Evolutionary conservation across 2,888 invertebrate genomes (phyloP), one percentile per base, ranked within the genome.

Genomic region (Marasmarcha lunaedactyla): DNA sequence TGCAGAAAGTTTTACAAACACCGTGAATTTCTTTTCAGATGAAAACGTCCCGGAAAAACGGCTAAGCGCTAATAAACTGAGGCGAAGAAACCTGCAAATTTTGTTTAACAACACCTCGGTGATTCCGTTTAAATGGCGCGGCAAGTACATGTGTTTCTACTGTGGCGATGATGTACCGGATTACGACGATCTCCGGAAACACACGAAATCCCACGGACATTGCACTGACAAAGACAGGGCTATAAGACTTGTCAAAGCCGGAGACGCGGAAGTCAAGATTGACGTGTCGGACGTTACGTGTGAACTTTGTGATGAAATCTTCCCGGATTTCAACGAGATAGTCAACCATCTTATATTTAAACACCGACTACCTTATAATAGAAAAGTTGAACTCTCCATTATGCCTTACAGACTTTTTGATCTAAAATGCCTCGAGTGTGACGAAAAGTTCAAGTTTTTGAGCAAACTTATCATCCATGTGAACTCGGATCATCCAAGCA

Each of bases 41-140:
- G 52, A 54, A 49, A 57, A 59, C 51, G 57, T 52, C 48, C 57
- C 59, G 51, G 52, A 52, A 54, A 56, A 59, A 52, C 55, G 48
- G 52, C 48, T 48, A 40, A 57, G 54, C 46, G 52, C 52, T 42
- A 65, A 57, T 56, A 54, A 47, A 46, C 44, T 52, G 40, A 56
- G 63, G 46, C 49, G 64, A 39, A 50, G 49, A 48, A 76, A 76
- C 49, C 71, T 78, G 41, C 59, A 61, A 50, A 65, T 65, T 42
- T 49, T 79, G 34, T 71, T 79, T 66, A 76, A 76, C 68, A 69
- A 74, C 49, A 77, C 79, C 1, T 57, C 76, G 1, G 48, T 78
- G 33, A 59, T 74, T 44, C 79, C 79, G 1, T 78, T 79, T 54
- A 78, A 78, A 59, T 74, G 69, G 66, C 63, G 73, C 1, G 66